Base-by-base conservation (phyloP, 2,888 invertebrate species). In the Andrena flavipes region DNA sequence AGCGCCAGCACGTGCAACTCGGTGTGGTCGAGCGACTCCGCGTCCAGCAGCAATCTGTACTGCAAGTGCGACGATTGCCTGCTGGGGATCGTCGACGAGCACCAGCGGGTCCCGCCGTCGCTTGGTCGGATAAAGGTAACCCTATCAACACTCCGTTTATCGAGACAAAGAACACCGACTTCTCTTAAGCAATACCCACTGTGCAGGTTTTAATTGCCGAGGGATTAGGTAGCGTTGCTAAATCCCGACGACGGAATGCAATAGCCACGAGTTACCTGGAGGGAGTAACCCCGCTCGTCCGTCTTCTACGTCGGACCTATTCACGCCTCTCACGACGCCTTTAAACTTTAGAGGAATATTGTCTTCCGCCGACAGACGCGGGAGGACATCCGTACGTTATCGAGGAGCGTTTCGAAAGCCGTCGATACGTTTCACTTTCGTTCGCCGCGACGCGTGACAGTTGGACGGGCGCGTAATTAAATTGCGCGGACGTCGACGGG, bases 41-140 rank as follows among this genome's bases (percentile, higher is more conserved):
- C 96, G 84, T 95, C 96, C 6, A 93, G 94, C 65, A 96, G 96
- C 93, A 97, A 97, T 91, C 85, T 88, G 42, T 96, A 97, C 86
- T 97, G 97, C 93, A 95, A 96, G 82, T 98, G 97, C 93, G 97
- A 97, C 92, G 97, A 98, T 93, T 97, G 97, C 90, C 94, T 97
- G 82, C 95, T 97, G 87, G 97, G 97, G 5, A 97, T 97, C 86
- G 97, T 96, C 87, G 97, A 97, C 94, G 95, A 96, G 87, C 97
- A 97, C 92, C 91, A 91, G 54, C 90, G 86, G 23, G 85, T 84
- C 56, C 85, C 89, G 10, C 87, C 84, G 10, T 63, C 79, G n/a
- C 68, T 89, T n/a, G 92, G 91, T 42, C 89, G 91, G 49, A 93
- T 92, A 82, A 93, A 94, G 94, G 94, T 94, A 94, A 71, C 2